Evolutionary conservation across 2,888 invertebrate genomes (phyloP).

Genomic region (Melikaiella ostensackeni): DNA sequence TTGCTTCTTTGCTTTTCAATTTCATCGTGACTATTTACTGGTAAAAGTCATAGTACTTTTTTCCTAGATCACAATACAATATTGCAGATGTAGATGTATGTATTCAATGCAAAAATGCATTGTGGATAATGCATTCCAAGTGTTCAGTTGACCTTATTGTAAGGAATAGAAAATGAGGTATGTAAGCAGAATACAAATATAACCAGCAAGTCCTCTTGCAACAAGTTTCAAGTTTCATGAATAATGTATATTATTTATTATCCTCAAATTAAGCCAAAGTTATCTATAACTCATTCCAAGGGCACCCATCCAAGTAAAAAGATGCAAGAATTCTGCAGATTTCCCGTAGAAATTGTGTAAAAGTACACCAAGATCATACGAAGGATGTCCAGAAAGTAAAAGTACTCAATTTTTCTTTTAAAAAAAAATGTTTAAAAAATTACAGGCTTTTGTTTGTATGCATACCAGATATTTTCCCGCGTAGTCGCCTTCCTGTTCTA

Average conservation of each 20-base stretch:
- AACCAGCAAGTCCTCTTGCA: neutral
- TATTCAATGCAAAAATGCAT: neutral
- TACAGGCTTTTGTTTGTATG: too few relatives aligned
- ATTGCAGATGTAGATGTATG: neutral
- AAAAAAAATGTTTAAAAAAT: too few relatives aligned
- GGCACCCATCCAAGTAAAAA: too few relatives aligned
- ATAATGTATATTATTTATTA: neutral
- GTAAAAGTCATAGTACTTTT: neutral
- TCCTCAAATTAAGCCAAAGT: neutral
- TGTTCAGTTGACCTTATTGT: neutral
- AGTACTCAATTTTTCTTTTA: too few relatives aligned
- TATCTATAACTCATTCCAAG: too few relatives aligned
- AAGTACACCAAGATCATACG: too few relatives aligned
- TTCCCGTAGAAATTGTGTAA: too few relatives aligned
- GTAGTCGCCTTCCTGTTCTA: too few relatives aligned
- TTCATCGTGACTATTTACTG: constrained; percentile 1
- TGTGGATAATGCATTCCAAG: neutral
- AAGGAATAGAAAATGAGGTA: neutral
- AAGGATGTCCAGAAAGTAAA: too few relatives aligned
- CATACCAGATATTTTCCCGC: too few relatives aligned
- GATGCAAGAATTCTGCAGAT: too few relatives aligned
- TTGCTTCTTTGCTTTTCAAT: constrained; percentile 12
- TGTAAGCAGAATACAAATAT: neutral
- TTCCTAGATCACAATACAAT: neutral
- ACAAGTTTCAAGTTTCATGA: neutral